A percentile compares a stretch with the other conserved stretches of the same genome.
Conservation (phyloP, 2,888 invertebrate genomes). For the Gortyna flavago region DNA sequence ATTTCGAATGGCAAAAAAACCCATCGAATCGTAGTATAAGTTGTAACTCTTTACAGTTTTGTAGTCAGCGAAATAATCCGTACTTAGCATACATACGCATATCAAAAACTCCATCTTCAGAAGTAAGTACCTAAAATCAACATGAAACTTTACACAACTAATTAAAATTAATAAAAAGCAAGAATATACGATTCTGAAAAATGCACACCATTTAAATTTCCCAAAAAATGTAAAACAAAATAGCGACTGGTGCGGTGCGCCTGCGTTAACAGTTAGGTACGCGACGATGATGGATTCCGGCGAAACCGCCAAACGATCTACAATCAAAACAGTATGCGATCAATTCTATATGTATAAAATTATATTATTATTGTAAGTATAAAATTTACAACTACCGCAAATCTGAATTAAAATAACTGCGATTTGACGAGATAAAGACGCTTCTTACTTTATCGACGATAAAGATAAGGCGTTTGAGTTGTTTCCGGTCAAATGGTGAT, state of each 20-base stretch:
- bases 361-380: no score
- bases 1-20: background rate
- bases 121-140: background rate
- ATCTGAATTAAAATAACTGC: constrained; percentile 52
- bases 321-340: constrained; percentile 40
- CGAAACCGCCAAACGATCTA: constrained; percentile 51
- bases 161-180: constrained; percentile 21
- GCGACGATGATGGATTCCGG: constrained; percentile 46
- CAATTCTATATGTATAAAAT: constrained; percentile 46
- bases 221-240: constrained; percentile 40
- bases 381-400: constrained; percentile 46
- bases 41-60: background rate
- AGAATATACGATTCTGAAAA: constrained; percentile 30
- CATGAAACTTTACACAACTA: constrained; percentile 15
- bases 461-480: constrained; percentile 32
- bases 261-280: constrained; percentile 52
- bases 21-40: no score
- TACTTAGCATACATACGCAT: background rate
- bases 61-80: background rate
- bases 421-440: constrained; percentile 17
- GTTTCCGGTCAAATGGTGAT: constrained; percentile 9
- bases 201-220: constrained; percentile 12
- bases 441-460: constrained; percentile 30
- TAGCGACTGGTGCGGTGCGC: constrained; percentile 12
- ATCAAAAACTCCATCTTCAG: background rate